Evolutionary conservation across 2,797 vertebrate genomes (phyloP), one percentile per base, ranked within the genome.

Genomic region (Brotula barbata): DNA sequence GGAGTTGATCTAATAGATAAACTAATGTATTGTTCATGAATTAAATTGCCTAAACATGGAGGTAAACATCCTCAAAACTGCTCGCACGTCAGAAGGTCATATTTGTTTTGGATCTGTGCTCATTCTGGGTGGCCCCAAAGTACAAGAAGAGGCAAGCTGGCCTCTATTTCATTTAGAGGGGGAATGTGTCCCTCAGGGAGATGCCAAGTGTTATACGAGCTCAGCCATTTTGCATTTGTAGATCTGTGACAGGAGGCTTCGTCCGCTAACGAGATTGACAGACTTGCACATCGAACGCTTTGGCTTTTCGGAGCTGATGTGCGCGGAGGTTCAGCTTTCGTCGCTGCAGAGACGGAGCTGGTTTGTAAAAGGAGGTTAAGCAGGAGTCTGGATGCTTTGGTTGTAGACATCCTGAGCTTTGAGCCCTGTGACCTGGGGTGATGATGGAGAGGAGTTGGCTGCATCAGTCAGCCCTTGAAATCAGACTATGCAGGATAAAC

Each of bases 371-470:
- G 0, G 9, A 64, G 51, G 78, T 4, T 77, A 71, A 62, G 71
- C 58, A 13, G 63, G 54, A 73, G 77, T 37, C 54, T 60, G 68
- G 51, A 13, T 71, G 67, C 73, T 81, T 73, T 63, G 66, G 73
- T 80, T 77, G 78, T 76, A 82, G 80, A 87, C 83, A 77, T 87
- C 85, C 87, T 89, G 85, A 86, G 84, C 75, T 57, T 75, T 71
- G 63, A 63, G 82, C 72, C 68, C 69, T 60, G 74, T 83, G 87
- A 86, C 85, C 75, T 74, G 80, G 75, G 83, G 89, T 75, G 89
- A 83, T 88, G 90, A 92, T 75, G 77, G 90, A 91, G 85, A 74
- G 72, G 75, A 83, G 85, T 84, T 81, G 88, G 81, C 83, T 83
- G 81, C 83, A 39, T 68, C 75, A 13, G 48, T 62, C 37, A 22